A percentile compares a stretch with the other conserved stretches of the same genome.
Evolutionary conservation across 2,888 invertebrate species (phyloP).

Genomic region (Xestoiulus laeticollis): DNA sequence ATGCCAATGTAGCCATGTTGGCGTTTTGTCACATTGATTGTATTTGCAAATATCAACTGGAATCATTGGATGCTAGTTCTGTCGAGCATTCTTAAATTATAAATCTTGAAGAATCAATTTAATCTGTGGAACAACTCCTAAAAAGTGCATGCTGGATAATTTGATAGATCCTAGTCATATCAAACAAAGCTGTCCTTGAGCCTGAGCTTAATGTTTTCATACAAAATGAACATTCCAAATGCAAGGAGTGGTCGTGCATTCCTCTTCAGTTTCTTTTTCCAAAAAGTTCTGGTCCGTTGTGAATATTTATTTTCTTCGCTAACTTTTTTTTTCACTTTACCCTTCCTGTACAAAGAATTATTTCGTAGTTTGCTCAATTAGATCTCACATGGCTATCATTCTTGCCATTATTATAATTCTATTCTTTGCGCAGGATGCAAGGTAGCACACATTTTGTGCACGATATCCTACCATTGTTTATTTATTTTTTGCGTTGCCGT

Average conservation of each 20-base stretch:
- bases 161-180: slow-evolving; percentile 40
- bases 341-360: slow-evolving; percentile 17
- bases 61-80: too few relatives aligned
- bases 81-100: too few relatives aligned
- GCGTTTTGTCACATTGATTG: too few relatives aligned
- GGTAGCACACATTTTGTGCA: not conserved
- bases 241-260: slow-evolving; percentile 39
- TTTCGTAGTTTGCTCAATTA: slow-evolving; percentile 35
- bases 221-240: slow-evolving; percentile 45
- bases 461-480: not conserved
- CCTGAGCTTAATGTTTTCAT: not conserved
- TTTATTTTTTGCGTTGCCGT: not conserved
- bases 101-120: not conserved
- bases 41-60: too few relatives aligned
- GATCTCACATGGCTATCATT: slow-evolving; percentile 19
- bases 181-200: slow-evolving; percentile 23
- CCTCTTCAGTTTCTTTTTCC: not conserved
- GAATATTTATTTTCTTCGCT: slow-evolving; percentile 36
- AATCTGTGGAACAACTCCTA: not conserved
- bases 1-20: too few relatives aligned
- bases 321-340: not conserved
- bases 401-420: slow-evolving; percentile 8
- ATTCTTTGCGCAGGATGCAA: not conserved
- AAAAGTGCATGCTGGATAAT: not conserved
- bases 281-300: slow-evolving; percentile 32